phyloP scores from a whole-genome alignment of 2,113 vertebrate species.

The Dolichotis patagonum region DNA sequence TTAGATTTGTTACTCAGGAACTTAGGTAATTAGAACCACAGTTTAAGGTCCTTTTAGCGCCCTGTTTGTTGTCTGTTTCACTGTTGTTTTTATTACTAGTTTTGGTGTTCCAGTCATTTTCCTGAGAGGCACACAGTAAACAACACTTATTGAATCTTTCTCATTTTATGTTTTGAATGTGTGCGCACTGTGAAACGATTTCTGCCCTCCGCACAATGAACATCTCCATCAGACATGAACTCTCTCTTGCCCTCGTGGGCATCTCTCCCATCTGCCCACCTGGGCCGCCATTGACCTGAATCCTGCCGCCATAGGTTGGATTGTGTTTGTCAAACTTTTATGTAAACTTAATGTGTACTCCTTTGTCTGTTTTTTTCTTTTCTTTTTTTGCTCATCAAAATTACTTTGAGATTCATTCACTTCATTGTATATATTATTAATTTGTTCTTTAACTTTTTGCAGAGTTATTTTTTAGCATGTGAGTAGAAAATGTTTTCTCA shows the following conservation, averaged over 20 bases:
- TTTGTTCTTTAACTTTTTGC: background rate
- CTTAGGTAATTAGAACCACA: background rate
- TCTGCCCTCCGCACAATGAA: background rate
- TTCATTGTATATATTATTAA: background rate
- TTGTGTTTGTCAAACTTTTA: background rate
- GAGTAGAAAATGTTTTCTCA: background rate
- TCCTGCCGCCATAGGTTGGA: background rate
- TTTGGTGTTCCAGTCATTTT: background rate
- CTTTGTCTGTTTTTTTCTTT: background rate
- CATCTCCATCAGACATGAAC: background rate
- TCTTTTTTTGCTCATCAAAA: background rate
- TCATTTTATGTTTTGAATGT: background rate
- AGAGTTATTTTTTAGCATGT: background rate
- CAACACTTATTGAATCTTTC: background rate
- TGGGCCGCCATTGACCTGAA: background rate
- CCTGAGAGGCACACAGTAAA: background rate
- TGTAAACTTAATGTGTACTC: background rate
- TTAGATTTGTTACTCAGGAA: background rate
- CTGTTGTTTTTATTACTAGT: background rate
- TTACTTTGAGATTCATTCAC: background rate
- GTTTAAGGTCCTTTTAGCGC: background rate
- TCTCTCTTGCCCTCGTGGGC: fast-evolving
- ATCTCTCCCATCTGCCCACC: background rate
- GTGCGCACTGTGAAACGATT: background rate
- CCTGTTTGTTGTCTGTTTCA: background rate